Evolutionary conservation across 2,113 vertebrate species (phyloP).

Genomic region (Chrysemys picta): DNA sequence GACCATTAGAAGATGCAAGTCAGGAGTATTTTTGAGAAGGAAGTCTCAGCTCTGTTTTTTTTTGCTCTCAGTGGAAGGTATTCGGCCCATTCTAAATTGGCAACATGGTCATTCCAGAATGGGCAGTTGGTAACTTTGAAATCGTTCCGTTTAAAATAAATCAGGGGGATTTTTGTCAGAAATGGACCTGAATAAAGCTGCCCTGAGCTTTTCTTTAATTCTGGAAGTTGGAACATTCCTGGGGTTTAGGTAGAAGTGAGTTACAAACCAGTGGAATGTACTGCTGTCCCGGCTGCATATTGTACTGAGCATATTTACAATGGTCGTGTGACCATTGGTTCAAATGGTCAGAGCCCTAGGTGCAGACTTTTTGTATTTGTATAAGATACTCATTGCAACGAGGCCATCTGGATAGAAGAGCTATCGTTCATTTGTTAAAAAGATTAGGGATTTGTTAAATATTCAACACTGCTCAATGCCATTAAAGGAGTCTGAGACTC

Average conservation of each 20-base stretch:
- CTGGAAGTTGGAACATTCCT: background rate
- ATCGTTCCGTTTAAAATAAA: background rate
- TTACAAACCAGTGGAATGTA: background rate
- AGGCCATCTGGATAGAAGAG: rapidly evolving
- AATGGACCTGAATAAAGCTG: background rate
- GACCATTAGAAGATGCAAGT: background rate
- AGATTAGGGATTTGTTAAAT: rapidly evolving
- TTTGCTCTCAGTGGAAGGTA: background rate
- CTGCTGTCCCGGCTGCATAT: background rate
- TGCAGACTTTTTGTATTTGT: rapidly evolving
- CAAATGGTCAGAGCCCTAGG: background rate
- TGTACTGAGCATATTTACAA: rapidly evolving
- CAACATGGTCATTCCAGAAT: background rate
- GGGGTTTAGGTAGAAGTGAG: background rate
- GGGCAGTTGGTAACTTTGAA: background rate
- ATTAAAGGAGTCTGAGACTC: background rate
- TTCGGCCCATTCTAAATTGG: slow-evolving; percentile 28
- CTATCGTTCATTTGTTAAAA: background rate
- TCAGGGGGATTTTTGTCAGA: background rate
- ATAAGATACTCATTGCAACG: background rate
- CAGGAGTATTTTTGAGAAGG: background rate
- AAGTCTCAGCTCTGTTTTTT: background rate
- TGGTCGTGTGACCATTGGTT: background rate
- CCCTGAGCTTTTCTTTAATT: background rate
- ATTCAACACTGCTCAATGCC: background rate